A percentile compares a stretch with the other conserved stretches of the same genome.
These are phyloP conservation scores for Geopemphigus sp. DNA, from an alignment of 1,140 invertebrate genomes.

Conservation along the genomic window DNA sequence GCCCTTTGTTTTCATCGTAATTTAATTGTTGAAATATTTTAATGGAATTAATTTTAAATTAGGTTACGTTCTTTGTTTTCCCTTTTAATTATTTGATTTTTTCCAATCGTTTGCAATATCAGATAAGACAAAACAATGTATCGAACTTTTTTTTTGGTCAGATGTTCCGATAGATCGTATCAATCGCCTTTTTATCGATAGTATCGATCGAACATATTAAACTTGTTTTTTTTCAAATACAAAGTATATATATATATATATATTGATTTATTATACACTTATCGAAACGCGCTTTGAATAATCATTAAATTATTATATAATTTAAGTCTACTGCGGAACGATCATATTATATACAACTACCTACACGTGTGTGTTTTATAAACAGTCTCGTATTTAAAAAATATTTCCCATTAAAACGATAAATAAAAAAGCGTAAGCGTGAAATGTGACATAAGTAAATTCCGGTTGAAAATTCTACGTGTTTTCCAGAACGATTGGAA, in stretches of 20 bases:
- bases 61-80: not conserved
- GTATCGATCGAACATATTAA: not conserved
- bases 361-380: not conserved
- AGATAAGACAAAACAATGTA: not conserved
- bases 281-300: not conserved
- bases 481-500: not conserved
- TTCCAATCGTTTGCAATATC: not conserved
- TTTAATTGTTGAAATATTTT: conserved; percentile 21
- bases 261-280: not conserved
- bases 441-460: conserved; percentile 11
- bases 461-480: not conserved
- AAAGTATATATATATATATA: not conserved
- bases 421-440: conserved; percentile 24
- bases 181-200: not conserved
- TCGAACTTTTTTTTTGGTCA: not conserved
- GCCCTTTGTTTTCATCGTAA: conserved; percentile 3
- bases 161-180: not conserved
- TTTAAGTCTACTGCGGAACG: not conserved
- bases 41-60: conserved; percentile 1
- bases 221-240: not conserved
- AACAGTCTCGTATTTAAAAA: not conserved
- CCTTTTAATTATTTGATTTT: not conserved
- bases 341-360: too few relatives aligned
- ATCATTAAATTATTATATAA: not conserved
- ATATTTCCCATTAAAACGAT: conserved; percentile 9